Conservation (phyloP, 2,888 invertebrate genomes). For the Polydrusus cervinus region DNA sequence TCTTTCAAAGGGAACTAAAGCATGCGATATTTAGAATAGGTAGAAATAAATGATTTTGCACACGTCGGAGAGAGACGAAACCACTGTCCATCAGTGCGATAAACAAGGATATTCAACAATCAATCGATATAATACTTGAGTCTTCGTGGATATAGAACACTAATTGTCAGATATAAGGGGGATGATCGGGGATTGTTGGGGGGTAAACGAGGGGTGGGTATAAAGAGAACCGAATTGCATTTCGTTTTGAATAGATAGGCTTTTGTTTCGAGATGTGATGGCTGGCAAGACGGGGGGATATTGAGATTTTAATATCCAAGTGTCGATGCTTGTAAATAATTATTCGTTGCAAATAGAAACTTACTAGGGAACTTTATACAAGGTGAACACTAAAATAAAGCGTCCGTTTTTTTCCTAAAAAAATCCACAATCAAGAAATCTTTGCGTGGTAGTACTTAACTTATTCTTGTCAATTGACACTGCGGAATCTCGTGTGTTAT, state of each 20-base stretch:
- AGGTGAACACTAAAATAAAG: too few relatives aligned
- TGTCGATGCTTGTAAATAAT: background rate
- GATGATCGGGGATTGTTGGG: constrained; percentile 34
- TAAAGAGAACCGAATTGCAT: constrained; percentile 49
- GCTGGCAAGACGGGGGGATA: constrained; percentile 21
- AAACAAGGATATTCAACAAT: constrained; percentile 63
- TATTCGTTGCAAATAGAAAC: background rate
- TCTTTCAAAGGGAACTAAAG: constrained; percentile 51
- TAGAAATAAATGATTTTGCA: constrained; percentile 65
- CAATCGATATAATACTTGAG: constrained; percentile 68
- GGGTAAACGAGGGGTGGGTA: constrained; percentile 33
- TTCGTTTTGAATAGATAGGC: constrained; percentile 38
- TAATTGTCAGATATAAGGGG: constrained; percentile 55
- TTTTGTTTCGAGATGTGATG: constrained; percentile 33
- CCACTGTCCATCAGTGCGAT: constrained; percentile 66
- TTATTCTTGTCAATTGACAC: too few relatives aligned
- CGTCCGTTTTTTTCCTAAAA: too few relatives aligned
- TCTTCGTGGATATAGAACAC: constrained; percentile 55
- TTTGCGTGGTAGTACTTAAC: too few relatives aligned
- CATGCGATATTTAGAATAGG: constrained; percentile 56
- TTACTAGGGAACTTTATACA: too few relatives aligned
- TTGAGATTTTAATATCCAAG: constrained; percentile 7
- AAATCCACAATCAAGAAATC: too few relatives aligned
- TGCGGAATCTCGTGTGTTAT: too few relatives aligned
- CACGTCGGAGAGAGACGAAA: constrained; percentile 63